These are phyloP conservation scores for Pungitius pungitius DNA, from an alignment of 2,113 vertebrate species.

Conservation along the genomic window DNA sequence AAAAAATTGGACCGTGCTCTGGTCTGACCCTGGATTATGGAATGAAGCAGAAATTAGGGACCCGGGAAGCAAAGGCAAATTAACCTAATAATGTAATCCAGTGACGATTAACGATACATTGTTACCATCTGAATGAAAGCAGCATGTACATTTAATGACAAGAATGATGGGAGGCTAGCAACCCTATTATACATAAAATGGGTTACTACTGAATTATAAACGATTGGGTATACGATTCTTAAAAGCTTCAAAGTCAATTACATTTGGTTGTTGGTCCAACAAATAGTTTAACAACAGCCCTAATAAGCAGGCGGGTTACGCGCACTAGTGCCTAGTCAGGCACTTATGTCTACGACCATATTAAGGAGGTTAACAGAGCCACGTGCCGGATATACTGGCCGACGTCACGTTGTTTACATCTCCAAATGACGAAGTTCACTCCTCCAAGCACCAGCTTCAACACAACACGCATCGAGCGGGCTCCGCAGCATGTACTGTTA, in stretches of 20 bases:
- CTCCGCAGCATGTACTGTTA: background rate
- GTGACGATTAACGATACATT: background rate
- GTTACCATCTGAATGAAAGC: background rate
- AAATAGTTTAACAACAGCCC: background rate
- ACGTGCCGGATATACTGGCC: slow-evolving; percentile 57
- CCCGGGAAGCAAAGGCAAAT: slow-evolving; percentile 1
- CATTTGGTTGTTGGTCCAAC: background rate
- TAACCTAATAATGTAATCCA: background rate
- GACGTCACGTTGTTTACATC: slow-evolving; percentile 81
- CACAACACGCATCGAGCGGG: background rate
- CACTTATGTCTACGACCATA: slow-evolving; percentile 6
- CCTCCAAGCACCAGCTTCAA: background rate
- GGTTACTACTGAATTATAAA: slow-evolving; percentile 13
- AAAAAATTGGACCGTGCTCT: background rate
- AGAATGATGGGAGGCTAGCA: background rate
- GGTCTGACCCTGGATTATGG: background rate
- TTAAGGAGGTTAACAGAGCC: slow-evolving; percentile 36
- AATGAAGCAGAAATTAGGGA: background rate
- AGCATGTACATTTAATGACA: background rate
- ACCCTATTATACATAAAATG: background rate
- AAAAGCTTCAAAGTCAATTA: slow-evolving; percentile 10
- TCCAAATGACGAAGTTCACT: slow-evolving; percentile 38
- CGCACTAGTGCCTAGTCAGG: background rate
- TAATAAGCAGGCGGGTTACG: background rate
- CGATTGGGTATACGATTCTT: slow-evolving; percentile 8